A percentile compares a stretch with the other conserved stretches of the same genome.
phyloP scores from a whole-genome alignment of 1,140 invertebrate genomes.

The Drosophila gunungcola region DNA sequence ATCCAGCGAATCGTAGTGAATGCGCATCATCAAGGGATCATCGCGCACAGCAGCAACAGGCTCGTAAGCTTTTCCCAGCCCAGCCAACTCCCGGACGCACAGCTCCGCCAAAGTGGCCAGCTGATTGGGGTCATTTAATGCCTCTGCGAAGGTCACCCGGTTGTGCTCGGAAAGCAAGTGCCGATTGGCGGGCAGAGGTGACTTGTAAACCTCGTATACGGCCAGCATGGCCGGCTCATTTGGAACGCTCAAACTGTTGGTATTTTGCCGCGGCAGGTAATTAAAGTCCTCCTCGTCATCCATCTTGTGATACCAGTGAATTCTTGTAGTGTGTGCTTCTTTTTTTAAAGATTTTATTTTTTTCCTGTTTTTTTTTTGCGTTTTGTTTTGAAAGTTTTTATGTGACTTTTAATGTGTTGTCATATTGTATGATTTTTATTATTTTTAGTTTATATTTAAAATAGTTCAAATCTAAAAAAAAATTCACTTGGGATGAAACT shows the following conservation, averaged over 20 bases:
- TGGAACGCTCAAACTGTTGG: slow-evolving; percentile 57
- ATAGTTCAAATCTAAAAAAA: no score
- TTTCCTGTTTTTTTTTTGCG: slow-evolving; percentile 1
- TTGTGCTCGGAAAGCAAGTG: slow-evolving; percentile 47
- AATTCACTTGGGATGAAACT: no score
- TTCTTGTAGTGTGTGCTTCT: neutral
- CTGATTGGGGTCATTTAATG: slow-evolving; percentile 47
- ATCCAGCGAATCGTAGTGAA: slow-evolving; percentile 63
- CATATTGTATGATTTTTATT: neutral
- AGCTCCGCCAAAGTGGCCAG: slow-evolving; percentile 64
- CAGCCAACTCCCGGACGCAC: slow-evolving; percentile 54
- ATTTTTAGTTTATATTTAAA: neutral
- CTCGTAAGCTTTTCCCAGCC: slow-evolving; percentile 17
- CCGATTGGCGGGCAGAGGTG: slow-evolving; percentile 26
- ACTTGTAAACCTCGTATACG: slow-evolving; percentile 56
- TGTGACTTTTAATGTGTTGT: slow-evolving; percentile 1
- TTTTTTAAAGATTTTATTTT: neutral
- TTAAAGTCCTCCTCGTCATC: slow-evolving; percentile 50
- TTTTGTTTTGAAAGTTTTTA: neutral
- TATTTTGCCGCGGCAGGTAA: slow-evolving; percentile 37
- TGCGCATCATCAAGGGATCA: slow-evolving; percentile 48
- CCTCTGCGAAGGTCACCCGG: slow-evolving; percentile 57
- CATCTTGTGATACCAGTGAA: slow-evolving; percentile 21
- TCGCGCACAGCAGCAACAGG: slow-evolving; percentile 18
- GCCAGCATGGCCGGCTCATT: slow-evolving; percentile 47